Conservation (phyloP, 2,888 invertebrate genomes). For the Endotricha flammealis region DNA sequence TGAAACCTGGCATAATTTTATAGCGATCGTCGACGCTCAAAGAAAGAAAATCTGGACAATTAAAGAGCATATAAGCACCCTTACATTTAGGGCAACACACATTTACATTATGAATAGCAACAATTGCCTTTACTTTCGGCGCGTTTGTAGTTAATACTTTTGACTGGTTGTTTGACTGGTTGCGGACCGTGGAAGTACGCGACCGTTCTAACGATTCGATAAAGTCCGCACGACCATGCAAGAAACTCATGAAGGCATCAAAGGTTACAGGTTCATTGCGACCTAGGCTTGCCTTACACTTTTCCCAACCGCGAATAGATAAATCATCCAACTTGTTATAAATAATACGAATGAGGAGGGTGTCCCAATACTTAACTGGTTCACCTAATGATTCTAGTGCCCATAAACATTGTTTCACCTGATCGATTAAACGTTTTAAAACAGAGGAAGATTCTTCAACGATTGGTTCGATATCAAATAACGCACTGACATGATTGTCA, state of each 20-base stretch:
- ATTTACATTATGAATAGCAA: too few species aligned
- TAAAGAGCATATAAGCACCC: background rate
- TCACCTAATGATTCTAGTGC: background rate
- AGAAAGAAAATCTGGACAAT: background rate
- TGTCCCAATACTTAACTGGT: background rate
- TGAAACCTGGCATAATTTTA: background rate
- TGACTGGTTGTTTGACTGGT: too few species aligned
- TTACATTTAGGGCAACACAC: too few species aligned
- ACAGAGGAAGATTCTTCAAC: background rate
- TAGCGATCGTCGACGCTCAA: background rate
- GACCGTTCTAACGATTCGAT: too few species aligned
- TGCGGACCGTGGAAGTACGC: too few species aligned
- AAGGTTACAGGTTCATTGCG: background rate
- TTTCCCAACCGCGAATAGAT: background rate
- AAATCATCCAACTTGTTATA: background rate
- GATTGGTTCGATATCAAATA: background rate
- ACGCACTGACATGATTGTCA: background rate
- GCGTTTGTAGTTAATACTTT: too few species aligned
- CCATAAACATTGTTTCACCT: background rate
- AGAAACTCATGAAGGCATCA: background rate
- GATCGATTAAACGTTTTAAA: conserved; percentile 1
- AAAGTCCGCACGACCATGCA: background rate
- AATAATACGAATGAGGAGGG: background rate
- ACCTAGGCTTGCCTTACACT: background rate
- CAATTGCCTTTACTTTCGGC: too few species aligned